phyloP scores from a whole-genome alignment of 1,140 invertebrate species.

The Penaeus vannamei region DNA sequence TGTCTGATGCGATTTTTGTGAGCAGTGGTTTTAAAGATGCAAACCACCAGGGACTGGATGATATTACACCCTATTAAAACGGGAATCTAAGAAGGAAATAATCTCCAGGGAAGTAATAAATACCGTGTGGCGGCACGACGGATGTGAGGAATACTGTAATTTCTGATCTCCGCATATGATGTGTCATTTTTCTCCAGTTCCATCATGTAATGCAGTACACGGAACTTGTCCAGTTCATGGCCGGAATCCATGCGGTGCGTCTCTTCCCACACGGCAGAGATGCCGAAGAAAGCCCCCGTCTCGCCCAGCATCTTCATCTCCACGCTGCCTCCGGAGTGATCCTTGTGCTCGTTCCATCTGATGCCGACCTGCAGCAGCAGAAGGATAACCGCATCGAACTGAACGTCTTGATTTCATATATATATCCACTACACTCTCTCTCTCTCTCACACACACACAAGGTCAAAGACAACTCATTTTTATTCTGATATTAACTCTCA shows the following conservation, averaged over 20 bases:
- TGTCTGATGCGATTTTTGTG: background rate
- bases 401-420: background rate
- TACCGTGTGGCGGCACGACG: slow-evolving; percentile 62
- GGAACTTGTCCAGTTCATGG: slow-evolving; percentile 71
- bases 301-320: slow-evolving; percentile 71
- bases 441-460: background rate
- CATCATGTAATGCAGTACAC: slow-evolving; percentile 69
- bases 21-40: no score
- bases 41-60: no score
- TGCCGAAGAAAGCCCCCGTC: slow-evolving; percentile 71
- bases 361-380: slow-evolving; percentile 68
- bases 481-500: background rate
- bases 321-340: slow-evolving; percentile 71
- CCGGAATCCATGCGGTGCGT: slow-evolving; percentile 72
- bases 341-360: slow-evolving; percentile 72
- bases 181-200: slow-evolving; percentile 55
- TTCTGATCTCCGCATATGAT: background rate
- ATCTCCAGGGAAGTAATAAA: background rate
- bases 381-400: background rate
- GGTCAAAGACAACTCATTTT: background rate
- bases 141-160: slow-evolving; percentile 47
- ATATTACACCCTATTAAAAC: no score
- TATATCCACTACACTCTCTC: background rate
- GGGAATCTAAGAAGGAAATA: background rate
- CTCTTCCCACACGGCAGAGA: slow-evolving; percentile 70